These are phyloP conservation scores for Varanus komodoensis DNA, from an alignment of 2,113 vertebrate species.

Conservation along the genomic window DNA sequence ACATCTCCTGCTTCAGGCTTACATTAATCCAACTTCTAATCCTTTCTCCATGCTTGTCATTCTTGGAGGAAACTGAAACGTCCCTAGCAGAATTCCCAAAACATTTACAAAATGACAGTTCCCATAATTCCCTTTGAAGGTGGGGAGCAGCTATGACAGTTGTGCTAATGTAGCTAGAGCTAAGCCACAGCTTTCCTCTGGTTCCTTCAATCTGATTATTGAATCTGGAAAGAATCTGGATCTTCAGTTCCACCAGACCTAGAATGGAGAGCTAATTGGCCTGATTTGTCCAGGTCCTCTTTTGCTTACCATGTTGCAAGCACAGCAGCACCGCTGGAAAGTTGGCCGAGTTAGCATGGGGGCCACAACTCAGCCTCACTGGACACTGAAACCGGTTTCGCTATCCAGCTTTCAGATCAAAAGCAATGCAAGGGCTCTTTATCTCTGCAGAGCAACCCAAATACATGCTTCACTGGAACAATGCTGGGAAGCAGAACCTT, in stretches of 20 bases:
- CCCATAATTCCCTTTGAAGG: not conserved
- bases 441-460: not conserved
- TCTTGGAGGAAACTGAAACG: not conserved
- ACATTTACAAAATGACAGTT: not conserved
- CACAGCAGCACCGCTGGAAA: not conserved
- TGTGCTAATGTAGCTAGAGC: not conserved
- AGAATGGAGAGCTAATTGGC: not conserved
- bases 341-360: not conserved
- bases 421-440: not conserved
- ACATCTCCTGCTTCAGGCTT: not conserved
- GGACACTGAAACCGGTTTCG: not conserved
- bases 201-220: not conserved
- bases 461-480: not conserved
- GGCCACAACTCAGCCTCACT: not conserved
- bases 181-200: not conserved
- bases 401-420: not conserved
- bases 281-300: not conserved
- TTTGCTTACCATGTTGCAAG: not conserved
- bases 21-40: too few species aligned
- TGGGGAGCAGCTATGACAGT: not conserved
- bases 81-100: not conserved
- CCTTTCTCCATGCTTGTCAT: not conserved
- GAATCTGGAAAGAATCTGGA: not conserved
- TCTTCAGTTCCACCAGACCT: not conserved
- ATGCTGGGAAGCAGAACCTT: conserved; percentile 8